These are phyloP conservation scores for Creontiades dilutus DNA, from an alignment of 2,888 invertebrate species.

Conservation along the genomic window DNA sequence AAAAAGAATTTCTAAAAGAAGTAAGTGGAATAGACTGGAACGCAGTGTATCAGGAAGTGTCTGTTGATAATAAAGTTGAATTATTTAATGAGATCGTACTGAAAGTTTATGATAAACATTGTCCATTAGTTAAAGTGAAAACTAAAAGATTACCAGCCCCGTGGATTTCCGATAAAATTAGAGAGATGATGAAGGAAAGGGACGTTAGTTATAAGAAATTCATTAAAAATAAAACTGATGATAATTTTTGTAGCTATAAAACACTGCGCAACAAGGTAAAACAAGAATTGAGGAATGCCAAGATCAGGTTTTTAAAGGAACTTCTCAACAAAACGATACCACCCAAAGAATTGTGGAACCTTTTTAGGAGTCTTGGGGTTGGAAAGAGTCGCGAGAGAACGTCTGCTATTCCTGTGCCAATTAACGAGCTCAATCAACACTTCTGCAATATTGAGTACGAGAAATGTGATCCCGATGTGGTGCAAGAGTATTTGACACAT, in stretches of 20 bases:
- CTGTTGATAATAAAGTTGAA: neutral
- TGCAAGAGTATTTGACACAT: neutral
- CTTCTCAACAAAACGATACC: neutral
- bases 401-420: neutral
- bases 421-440: neutral
- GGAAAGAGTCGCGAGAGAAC: neutral
- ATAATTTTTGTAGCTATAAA: neutral
- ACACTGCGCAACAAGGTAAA: neutral
- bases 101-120: conserved; percentile 16
- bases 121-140: neutral
- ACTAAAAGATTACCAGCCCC: conserved; percentile 7
- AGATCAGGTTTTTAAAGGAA: too few relatives aligned
- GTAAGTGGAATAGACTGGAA: neutral
- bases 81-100: neutral
- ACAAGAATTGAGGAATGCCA: neutral
- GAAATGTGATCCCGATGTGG: too few relatives aligned
- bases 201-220: neutral
- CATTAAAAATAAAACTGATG: neutral
- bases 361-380: neutral
- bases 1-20: neutral
- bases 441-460: neutral
- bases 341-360: neutral
- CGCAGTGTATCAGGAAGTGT: neutral
- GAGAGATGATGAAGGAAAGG: neutral
- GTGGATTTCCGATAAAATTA: conserved; percentile 34